A percentile compares a stretch with the other conserved stretches of the same genome.
phyloP scores from a whole-genome alignment of 2,113 vertebrate genomes.

The Myxocyprinus asiaticus region DNA sequence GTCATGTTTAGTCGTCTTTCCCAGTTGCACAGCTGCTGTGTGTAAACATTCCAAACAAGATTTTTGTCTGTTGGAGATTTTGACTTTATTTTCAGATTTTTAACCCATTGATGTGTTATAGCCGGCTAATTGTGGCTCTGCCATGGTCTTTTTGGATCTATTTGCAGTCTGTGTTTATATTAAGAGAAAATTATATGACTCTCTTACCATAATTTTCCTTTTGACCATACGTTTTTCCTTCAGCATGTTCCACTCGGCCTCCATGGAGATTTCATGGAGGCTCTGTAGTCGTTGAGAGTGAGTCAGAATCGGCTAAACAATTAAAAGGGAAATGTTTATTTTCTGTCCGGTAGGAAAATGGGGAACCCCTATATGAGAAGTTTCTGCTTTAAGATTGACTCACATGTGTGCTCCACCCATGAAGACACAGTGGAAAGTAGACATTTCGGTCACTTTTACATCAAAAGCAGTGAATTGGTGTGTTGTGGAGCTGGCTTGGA shows the following conservation, averaged over 20 bases:
- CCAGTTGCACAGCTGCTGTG: not conserved
- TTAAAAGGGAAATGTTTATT: constrained; percentile 13
- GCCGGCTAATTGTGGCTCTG: not conserved
- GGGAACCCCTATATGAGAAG: constrained; percentile 13
- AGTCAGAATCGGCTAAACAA: constrained; percentile 19
- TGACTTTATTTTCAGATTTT: not conserved
- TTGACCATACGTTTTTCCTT: not conserved
- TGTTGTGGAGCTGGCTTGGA: not conserved
- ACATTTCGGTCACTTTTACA: not conserved
- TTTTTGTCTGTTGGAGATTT: not conserved
- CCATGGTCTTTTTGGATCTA: not conserved
- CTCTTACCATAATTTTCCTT: constrained; percentile 5
- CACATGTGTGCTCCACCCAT: constrained; percentile 9
- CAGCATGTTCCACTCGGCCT: not conserved
- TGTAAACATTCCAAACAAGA: too few species aligned
- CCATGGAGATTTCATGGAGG: not conserved
- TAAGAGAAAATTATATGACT: not conserved
- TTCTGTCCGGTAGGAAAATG: constrained; percentile 19
- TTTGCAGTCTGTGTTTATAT: constrained; percentile 6
- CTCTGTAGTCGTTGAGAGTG: not conserved
- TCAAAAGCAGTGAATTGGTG: constrained; percentile 9
- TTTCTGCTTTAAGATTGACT: constrained; percentile 35
- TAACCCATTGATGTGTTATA: not conserved
- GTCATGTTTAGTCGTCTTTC: not conserved
- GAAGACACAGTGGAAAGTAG: constrained; percentile 19